These are phyloP conservation scores for Poecilobothrus nobilitatus DNA, from an alignment of 2,888 invertebrate genomes.

Conservation along the genomic window DNA sequence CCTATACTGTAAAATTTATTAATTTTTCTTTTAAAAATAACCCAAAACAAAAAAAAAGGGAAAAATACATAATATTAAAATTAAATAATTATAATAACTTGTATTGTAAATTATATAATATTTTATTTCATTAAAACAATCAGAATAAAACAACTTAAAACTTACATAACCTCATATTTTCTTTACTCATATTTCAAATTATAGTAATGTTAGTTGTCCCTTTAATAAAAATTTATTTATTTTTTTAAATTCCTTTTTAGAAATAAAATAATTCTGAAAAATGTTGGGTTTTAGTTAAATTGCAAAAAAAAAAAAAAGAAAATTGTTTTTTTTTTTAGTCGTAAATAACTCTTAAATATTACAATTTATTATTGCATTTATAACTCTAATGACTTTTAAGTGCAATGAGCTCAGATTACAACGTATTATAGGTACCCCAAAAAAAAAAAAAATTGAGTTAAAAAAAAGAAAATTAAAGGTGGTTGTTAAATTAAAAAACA, in stretches of 20 bases:
- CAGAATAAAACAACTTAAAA: neutral
- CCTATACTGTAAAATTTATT: too few relatives aligned
- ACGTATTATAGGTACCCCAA: too few relatives aligned
- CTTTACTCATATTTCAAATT: neutral
- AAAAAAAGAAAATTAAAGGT: too few relatives aligned
- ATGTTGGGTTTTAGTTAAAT: neutral
- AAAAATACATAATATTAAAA: too few relatives aligned
- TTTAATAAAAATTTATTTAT: neutral
- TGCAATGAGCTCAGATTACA: neutral
- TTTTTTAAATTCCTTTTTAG: neutral
- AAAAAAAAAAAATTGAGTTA: too few relatives aligned
- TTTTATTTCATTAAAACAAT: neutral
- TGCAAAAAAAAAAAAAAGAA: neutral
- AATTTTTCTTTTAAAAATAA: too few relatives aligned
- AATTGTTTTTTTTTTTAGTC: neutral
- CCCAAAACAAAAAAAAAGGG: too few relatives aligned
- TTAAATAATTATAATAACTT: neutral
- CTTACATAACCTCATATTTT: neutral
- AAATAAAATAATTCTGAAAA: neutral
- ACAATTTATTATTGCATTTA: neutral
- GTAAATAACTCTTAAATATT: neutral
- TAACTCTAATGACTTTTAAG: conserved; percentile 1
- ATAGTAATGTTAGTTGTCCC: too few relatives aligned
- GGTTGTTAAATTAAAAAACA: too few relatives aligned
- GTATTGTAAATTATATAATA: neutral